Evolutionary conservation across 2,113 vertebrate genomes (phyloP).

Genomic region (Apodemus speciosus): DNA sequence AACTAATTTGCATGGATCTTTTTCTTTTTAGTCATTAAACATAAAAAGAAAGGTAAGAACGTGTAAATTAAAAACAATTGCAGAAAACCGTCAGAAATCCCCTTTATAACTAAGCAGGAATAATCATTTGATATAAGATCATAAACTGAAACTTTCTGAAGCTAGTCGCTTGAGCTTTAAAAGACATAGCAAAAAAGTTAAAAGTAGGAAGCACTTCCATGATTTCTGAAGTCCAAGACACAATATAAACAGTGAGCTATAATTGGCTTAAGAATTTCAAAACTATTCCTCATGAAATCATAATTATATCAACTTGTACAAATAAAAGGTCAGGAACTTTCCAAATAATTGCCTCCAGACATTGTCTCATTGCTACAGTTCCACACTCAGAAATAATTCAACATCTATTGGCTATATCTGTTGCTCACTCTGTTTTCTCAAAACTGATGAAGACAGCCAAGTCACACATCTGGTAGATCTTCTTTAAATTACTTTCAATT

Average conservation of each 20-base stretch:
- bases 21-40: neutral
- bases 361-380: slow-evolving; percentile 77
- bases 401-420: slow-evolving; percentile 60
- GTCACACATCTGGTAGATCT: slow-evolving; percentile 68
- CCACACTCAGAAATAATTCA: slow-evolving; percentile 73
- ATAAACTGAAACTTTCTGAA: slow-evolving; percentile 63
- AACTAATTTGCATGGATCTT: neutral
- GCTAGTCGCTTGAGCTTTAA: slow-evolving; percentile 55
- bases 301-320: slow-evolving; percentile 81
- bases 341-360: slow-evolving; percentile 80
- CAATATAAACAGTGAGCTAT: slow-evolving; percentile 70
- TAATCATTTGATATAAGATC: slow-evolving; percentile 46
- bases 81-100: neutral
- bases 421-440: slow-evolving; percentile 65
- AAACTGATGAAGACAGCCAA: slow-evolving; percentile 66
- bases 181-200: slow-evolving; percentile 51
- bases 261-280: slow-evolving; percentile 74
- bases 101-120: slow-evolving; percentile 41
- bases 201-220: slow-evolving; percentile 66
- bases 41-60: neutral
- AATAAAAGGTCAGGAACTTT: slow-evolving; percentile 81
- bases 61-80: neutral
- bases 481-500: slow-evolving; percentile 45
- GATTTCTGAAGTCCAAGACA: slow-evolving; percentile 66
- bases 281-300: slow-evolving; percentile 77